These are phyloP conservation scores for Plutomurus gul DNA, from an alignment of 1,140 invertebrate species.

Conservation along the genomic window DNA sequence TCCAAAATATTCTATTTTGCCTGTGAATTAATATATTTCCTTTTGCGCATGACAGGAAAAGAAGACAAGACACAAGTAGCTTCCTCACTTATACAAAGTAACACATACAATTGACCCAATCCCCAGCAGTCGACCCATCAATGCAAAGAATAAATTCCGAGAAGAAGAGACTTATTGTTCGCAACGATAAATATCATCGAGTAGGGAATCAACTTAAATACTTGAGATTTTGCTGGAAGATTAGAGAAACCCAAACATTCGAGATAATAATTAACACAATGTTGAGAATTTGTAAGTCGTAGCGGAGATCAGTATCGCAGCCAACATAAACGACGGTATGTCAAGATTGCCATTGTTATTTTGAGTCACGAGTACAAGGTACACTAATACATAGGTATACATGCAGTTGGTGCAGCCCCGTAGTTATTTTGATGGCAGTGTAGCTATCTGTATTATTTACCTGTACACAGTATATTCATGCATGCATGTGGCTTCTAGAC, in stretches of 20 bases:
- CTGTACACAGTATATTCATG: no score
- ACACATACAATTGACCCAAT: no score
- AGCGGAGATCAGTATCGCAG: slow-evolving; percentile 3
- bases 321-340: slow-evolving; percentile 1
- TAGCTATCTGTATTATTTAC: no score
- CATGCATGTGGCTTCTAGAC: no score
- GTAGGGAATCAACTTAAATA: not conserved
- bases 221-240: slow-evolving; percentile 20
- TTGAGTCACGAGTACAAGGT: slow-evolving; percentile 10
- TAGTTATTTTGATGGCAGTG: no score
- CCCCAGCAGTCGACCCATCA: no score
- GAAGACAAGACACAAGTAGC: no score
- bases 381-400: not conserved
- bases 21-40: no score
- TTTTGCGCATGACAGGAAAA: no score
- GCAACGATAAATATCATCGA: not conserved
- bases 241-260: slow-evolving; percentile 3
- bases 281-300: slow-evolving; percentile 5
- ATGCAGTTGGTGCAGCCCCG: not conserved
- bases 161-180: not conserved
- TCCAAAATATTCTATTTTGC: no score
- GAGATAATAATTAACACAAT: slow-evolving; percentile 33
- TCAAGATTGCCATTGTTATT: slow-evolving; percentile 1
- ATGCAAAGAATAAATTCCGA: not conserved
- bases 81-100: no score